Evolutionary conservation across 2,888 invertebrate species (phyloP).

Genomic region (Leucozona laternaria): DNA sequence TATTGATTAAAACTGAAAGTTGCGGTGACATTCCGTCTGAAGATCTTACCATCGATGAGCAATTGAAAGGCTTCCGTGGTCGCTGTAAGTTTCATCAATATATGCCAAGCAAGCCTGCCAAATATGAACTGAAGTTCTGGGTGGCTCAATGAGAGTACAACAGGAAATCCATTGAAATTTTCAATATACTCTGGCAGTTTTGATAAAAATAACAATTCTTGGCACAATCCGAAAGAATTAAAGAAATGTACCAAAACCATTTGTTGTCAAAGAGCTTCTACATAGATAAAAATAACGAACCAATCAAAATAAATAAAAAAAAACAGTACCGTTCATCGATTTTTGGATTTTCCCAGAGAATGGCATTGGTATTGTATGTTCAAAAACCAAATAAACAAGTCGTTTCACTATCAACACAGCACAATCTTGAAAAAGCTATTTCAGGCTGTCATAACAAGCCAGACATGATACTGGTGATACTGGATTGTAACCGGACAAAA

Average conservation of each 20-base stretch:
- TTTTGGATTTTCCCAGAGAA: background rate
- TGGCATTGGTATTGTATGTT: no score
- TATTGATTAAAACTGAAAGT: no score
- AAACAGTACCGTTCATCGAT: background rate
- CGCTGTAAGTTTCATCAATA: conserved; percentile 12
- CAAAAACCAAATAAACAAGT: no score
- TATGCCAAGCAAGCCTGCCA: conserved; percentile 7
- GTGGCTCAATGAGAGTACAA: no score
- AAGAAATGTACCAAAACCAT: background rate
- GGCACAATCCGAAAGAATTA: no score
- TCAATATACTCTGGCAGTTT: no score
- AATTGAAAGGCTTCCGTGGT: conserved; percentile 1
- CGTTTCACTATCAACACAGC: background rate
- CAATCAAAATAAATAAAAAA: background rate
- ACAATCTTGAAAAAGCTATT: background rate
- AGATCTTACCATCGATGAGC: conserved; percentile 8
- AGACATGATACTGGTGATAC: background rate
- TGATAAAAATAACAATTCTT: no score
- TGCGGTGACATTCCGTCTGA: no score
- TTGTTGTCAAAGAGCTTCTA: background rate
- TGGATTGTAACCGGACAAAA: conserved; percentile 30
- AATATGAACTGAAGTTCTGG: no score
- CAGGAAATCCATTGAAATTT: no score
- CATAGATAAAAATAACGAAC: background rate
- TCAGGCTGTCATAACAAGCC: conserved; percentile 1